A percentile compares a stretch with the other conserved stretches of the same genome.
These are phyloP conservation scores for Sarcophaga subvicina DNA, from an alignment of 2,888 invertebrate genomes.

Conservation along the genomic window DNA sequence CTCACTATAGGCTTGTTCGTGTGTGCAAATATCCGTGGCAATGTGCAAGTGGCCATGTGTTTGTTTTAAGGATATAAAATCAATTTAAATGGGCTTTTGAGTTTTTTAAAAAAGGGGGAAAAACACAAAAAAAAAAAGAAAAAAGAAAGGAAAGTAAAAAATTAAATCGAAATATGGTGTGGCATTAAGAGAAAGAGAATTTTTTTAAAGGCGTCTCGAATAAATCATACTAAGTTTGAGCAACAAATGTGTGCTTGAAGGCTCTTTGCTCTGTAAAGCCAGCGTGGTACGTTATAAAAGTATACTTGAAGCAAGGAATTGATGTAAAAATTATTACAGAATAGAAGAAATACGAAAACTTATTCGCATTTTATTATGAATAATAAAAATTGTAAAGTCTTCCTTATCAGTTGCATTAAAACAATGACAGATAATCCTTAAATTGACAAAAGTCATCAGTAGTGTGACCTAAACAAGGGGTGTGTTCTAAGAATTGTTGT, in stretches of 20 bases:
- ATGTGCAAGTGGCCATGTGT: not conserved
- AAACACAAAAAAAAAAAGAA: not conserved
- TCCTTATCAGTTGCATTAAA: not conserved
- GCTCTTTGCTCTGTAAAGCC: too few species aligned
- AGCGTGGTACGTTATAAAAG: too few species aligned
- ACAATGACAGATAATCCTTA: not conserved
- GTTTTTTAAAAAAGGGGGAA: not conserved
- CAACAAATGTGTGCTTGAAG: too few species aligned
- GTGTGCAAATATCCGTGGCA: not conserved
- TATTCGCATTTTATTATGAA: too few species aligned
- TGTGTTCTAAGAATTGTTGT: not conserved
- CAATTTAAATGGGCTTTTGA: not conserved
- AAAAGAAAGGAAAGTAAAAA: not conserved
- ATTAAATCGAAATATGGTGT: too few species aligned
- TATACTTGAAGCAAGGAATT: too few species aligned
- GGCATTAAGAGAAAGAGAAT: too few species aligned
- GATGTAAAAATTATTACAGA: too few species aligned
- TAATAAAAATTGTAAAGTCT: not conserved
- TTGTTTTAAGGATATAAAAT: conserved; percentile 9
- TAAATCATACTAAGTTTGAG: too few species aligned
- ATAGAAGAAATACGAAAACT: too few species aligned
- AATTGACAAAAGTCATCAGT: not conserved
- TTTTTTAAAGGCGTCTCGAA: too few species aligned
- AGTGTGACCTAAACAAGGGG: not conserved
- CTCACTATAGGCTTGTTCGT: not conserved